phyloP scores from a whole-genome alignment of 2,888 invertebrate genomes.

The Perizoma affinitatum region DNA sequence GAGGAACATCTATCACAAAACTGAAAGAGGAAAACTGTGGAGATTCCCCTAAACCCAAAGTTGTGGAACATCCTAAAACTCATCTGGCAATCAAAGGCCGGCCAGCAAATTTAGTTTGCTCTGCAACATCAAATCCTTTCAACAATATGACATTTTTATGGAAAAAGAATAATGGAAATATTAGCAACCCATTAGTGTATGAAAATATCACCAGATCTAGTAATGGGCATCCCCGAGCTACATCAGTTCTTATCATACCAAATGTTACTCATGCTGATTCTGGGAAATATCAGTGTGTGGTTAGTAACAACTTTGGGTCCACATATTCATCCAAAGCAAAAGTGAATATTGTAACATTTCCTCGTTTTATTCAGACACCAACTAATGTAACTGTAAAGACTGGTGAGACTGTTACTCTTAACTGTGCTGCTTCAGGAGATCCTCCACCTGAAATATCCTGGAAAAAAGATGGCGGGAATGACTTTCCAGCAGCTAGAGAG shows the following conservation, averaged over 20 bases:
- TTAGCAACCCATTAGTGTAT: conserved; percentile 73
- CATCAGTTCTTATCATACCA: conserved; percentile 89
- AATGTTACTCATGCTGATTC: conserved; percentile 92
- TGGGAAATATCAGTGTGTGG: conserved; percentile 96
- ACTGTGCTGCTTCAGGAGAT: conserved; percentile 95
- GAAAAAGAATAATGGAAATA: conserved; percentile 91
- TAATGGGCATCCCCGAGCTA: conserved; percentile 86
- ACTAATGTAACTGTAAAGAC: conserved; percentile 92
- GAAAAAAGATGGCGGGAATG: conserved; percentile 96
- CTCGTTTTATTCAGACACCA: conserved; percentile 93
- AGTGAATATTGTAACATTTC: conserved; percentile 94
- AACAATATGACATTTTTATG: conserved; percentile 92
- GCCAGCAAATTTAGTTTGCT: conserved; percentile 92
- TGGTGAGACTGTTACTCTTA: conserved; percentile 93
- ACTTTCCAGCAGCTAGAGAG: conserved; percentile 97
- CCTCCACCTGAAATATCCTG: conserved; percentile 95
- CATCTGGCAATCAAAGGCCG: conserved; percentile 95
- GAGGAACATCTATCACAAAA: conserved; percentile 87
- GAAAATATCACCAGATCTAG: conserved; percentile 75
- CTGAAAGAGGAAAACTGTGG: conserved; percentile 89
- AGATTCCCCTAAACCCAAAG: conserved; percentile 93
- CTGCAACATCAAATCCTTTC: conserved; percentile 91
- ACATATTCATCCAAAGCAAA: conserved; percentile 94
- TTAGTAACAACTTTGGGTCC: conserved; percentile 94
- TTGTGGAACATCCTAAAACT: conserved; percentile 91